Conservation (phyloP, 2,888 invertebrate genomes). For the Cryptus viduatorius region DNA sequence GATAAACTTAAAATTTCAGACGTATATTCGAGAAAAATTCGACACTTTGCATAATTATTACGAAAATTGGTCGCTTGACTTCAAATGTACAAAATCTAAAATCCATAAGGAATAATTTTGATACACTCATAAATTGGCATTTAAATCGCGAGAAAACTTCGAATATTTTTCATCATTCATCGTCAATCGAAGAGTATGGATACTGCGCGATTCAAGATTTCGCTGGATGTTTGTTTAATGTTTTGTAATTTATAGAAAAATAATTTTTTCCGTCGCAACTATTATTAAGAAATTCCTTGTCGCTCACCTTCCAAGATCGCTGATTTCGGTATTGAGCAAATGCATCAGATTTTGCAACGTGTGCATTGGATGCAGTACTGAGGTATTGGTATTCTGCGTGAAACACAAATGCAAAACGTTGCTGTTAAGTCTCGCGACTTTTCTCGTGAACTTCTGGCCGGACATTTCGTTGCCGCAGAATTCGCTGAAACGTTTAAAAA, state of each 20-base stretch:
- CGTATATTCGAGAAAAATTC: too few relatives aligned
- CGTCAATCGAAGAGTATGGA: neutral
- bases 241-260: neutral
- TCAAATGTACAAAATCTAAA: neutral
- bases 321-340: constrained; percentile 88
- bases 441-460: constrained; percentile 90
- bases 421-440: constrained; percentile 92
- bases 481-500: constrained; percentile 87
- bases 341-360: constrained; percentile 91
- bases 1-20: too few relatives aligned
- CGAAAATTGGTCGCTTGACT: neutral
- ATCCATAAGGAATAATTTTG: neutral
- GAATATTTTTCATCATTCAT: neutral
- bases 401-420: constrained; percentile 93
- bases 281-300: constrained; percentile 24
- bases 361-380: constrained; percentile 88
- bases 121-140: neutral
- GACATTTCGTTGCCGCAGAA: constrained; percentile 91
- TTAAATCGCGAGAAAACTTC: neutral
- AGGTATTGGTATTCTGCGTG: constrained; percentile 90
- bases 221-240: neutral
- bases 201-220: neutral
- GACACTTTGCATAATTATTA: neutral
- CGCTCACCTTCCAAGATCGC: constrained; percentile 90
- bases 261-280: constrained; percentile 8